Percentiles rank a stretch among this genome's conserved stretches.
Conservation (phyloP, 2,113 vertebrate species). For the Vireo altiloquus region DNA sequence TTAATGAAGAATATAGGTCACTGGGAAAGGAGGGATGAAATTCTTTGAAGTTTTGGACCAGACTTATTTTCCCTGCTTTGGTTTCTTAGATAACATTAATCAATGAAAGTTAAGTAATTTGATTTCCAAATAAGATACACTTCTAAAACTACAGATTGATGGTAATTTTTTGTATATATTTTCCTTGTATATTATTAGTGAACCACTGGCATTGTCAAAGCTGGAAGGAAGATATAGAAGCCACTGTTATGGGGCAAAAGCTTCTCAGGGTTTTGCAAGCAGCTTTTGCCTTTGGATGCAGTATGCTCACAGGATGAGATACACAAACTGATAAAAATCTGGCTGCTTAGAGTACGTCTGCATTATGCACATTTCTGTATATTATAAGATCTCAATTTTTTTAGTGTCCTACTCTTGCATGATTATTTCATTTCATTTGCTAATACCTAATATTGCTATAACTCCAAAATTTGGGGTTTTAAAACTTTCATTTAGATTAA, state of each 20-base stretch:
- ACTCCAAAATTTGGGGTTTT: not conserved
- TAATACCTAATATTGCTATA: not conserved
- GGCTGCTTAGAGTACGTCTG: rapidly evolving
- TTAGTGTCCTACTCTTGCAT: not conserved
- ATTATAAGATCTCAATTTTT: not conserved
- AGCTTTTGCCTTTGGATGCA: not conserved
- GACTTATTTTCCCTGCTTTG: not conserved
- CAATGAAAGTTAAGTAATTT: not conserved
- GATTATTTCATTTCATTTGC: not conserved
- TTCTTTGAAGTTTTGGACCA: not conserved
- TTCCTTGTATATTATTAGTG: not conserved
- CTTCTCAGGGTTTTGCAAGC: not conserved
- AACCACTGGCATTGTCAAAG: not conserved
- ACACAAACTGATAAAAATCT: not conserved
- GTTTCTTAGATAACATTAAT: not conserved
- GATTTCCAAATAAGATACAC: not conserved
- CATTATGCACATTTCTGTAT: not conserved
- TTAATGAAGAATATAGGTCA: not conserved
- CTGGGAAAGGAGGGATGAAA: not conserved
- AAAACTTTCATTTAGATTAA: not conserved
- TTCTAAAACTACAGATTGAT: not conserved
- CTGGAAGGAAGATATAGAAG: not conserved
- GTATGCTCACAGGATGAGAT: not conserved
- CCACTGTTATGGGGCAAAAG: not conserved
- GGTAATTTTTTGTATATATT: not conserved